Conservation (phyloP, 2,888 invertebrate genomes). For the Sturmia bella region DNA sequence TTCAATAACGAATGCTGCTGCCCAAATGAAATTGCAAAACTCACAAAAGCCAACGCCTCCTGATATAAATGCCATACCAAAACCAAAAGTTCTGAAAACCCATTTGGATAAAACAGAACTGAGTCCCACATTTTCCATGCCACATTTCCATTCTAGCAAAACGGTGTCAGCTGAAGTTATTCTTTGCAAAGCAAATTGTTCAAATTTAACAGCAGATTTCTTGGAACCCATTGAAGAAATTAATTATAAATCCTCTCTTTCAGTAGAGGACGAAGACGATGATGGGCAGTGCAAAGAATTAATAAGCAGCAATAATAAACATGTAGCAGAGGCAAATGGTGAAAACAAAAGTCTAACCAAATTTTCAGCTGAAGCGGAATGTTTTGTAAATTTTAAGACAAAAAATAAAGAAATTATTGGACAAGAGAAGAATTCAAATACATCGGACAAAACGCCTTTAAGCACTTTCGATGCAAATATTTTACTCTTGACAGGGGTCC, state of each 20-base stretch:
- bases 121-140: no score
- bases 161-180: neutral
- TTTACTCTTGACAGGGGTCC: neutral
- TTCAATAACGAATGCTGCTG: neutral
- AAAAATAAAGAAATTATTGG: neutral
- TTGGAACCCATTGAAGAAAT: neutral
- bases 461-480: neutral
- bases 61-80: slow-evolving; percentile 3
- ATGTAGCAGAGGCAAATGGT: neutral
- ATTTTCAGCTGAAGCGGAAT: neutral
- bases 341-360: neutral
- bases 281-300: neutral
- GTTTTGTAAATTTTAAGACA: neutral
- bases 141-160: neutral
- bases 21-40: neutral
- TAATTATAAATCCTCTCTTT: neutral
- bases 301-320: neutral
- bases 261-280: neutral
- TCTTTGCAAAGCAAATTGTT: neutral
- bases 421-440: neutral
- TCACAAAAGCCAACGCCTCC: neutral
- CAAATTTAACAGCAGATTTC: neutral
- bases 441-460: neutral
- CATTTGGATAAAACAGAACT: neutral
- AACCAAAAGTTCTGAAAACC: neutral